Base-by-base conservation (phyloP, 2,113 vertebrate species). In the Gulo gulo region DNA sequence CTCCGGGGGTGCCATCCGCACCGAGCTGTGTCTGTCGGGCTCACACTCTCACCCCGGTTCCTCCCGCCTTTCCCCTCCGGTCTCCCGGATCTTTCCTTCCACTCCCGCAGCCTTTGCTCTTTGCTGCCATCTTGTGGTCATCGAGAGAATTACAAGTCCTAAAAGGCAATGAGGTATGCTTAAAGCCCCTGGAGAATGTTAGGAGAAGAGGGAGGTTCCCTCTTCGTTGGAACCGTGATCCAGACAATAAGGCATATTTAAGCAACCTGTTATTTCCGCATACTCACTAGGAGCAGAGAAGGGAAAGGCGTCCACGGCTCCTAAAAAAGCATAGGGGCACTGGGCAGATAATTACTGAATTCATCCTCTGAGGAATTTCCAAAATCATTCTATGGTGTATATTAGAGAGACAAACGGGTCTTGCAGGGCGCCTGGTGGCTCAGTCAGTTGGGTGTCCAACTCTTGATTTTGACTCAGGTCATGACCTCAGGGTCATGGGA, bases 1-100 rank as follows among this genome's bases (percentile, higher is more conserved):
- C 16, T 39, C 45, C 8, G 13, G 9, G 34, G 18, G 10, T 29
- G 6, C 89, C 63, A 0, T n/a, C 6, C 0, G 4, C 1, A 3
- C 11, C 0, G 15, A 20, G 18, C 31, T 14, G 1, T 3, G 1
- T 74, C 39, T 5, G 14, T 0, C 2, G 31, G 14, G 24, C n/a
- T 11, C 23, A 69, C 34, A 1, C 52, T 61, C 3, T 20, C 15
- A 0, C 29, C 55, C 18, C 20, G 2, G 12, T 2, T 13, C 29
- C 42, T 21, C 34, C 0, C 3, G 31, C 8, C 31, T 3, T 12
- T 12, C 76, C 59, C 16, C 73, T 39, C 18, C 14, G 9, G 4
- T 21, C 20, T 6, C 2, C 1, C 11, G 12, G 11, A 31, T 31
- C 61, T 14, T 69, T 4, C 39, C 7, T 20, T 16, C 39, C 59